These are phyloP conservation scores for Phycodurus eques DNA, from an alignment of 2,113 vertebrate species.

Conservation along the genomic window DNA sequence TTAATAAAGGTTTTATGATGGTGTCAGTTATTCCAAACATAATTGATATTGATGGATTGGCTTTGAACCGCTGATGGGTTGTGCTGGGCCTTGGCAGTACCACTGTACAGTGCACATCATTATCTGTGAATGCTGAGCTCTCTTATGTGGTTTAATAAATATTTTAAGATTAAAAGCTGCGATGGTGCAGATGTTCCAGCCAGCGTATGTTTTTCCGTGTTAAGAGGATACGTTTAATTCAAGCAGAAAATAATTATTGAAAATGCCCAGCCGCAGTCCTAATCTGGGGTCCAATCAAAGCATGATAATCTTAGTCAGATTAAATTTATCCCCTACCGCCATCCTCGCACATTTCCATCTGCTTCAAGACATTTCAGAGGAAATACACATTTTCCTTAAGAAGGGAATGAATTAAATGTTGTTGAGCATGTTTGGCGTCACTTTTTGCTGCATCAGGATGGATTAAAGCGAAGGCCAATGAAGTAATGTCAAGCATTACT, in stretches of 20 bases:
- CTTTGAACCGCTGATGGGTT: neutral
- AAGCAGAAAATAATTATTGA: slow-evolving; percentile 74
- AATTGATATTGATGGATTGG: neutral
- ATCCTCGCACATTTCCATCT: slow-evolving; percentile 66
- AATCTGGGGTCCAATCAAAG: slow-evolving; percentile 76
- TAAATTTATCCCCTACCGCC: slow-evolving; percentile 60
- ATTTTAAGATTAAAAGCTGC: slow-evolving; percentile 61
- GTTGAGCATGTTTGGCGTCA: slow-evolving; percentile 38
- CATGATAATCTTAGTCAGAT: slow-evolving; percentile 71
- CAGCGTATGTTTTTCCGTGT: slow-evolving; percentile 66
- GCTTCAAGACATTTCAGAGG: slow-evolving; percentile 67
- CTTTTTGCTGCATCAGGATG: slow-evolving; percentile 59
- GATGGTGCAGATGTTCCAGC: slow-evolving; percentile 63
- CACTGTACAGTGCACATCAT: slow-evolving; percentile 5
- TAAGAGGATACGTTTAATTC: slow-evolving; percentile 75
- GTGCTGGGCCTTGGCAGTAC: slow-evolving; percentile 8
- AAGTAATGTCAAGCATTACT: slow-evolving; percentile 2
- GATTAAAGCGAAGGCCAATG: slow-evolving; percentile 48
- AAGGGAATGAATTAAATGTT: slow-evolving; percentile 62
- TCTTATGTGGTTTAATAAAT: slow-evolving; percentile 44
- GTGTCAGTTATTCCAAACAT: no score
- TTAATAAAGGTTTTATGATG: no score
- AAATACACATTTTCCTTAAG: slow-evolving; percentile 71
- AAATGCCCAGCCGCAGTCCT: slow-evolving; percentile 67
- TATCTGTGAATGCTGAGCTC: slow-evolving; percentile 17